Evolutionary conservation across 2,888 invertebrate genomes (phyloP).

Genomic region (Endomychus coccineus): DNA sequence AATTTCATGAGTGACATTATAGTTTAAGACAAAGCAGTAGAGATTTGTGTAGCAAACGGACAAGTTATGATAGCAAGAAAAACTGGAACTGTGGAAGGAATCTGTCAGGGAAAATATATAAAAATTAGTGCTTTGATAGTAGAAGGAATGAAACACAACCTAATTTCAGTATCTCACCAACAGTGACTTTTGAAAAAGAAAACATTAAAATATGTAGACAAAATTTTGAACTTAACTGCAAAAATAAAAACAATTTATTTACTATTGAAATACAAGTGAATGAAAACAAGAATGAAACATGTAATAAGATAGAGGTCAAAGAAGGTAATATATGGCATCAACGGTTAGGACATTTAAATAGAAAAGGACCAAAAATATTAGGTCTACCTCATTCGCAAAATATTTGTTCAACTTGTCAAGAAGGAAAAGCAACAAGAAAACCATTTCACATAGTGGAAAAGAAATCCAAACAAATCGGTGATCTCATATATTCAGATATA

Average conservation of each 20-base stretch:
- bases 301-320: no score
- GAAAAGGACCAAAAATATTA: constrained; percentile 4
- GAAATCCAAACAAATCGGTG: constrained; percentile 17
- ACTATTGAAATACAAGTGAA: no score
- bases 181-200: no score
- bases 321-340: constrained; percentile 6
- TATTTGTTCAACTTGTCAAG: constrained; percentile 6
- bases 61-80: constrained; percentile 1
- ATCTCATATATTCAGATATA: constrained; percentile 22
- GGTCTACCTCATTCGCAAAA: constrained; percentile 5
- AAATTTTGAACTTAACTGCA: no score
- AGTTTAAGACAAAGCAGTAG: neutral
- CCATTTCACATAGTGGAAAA: constrained; percentile 17
- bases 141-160: constrained; percentile 7
- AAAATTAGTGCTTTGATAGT: constrained; percentile 9
- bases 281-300: no score
- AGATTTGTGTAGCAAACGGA: constrained; percentile 5
- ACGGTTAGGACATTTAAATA: constrained; percentile 9
- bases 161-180: constrained; percentile 10
- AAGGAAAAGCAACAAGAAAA: constrained; percentile 18
- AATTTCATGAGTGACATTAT: constrained; percentile 7
- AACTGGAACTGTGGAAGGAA: constrained; percentile 7
- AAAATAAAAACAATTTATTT: no score
- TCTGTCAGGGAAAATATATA: constrained; percentile 7
- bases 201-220: no score